Percentiles rank a stretch among this genome's conserved stretches.
Conservation (phyloP, 1,140 invertebrate species). For the Ruditapes philippinarum region DNA sequence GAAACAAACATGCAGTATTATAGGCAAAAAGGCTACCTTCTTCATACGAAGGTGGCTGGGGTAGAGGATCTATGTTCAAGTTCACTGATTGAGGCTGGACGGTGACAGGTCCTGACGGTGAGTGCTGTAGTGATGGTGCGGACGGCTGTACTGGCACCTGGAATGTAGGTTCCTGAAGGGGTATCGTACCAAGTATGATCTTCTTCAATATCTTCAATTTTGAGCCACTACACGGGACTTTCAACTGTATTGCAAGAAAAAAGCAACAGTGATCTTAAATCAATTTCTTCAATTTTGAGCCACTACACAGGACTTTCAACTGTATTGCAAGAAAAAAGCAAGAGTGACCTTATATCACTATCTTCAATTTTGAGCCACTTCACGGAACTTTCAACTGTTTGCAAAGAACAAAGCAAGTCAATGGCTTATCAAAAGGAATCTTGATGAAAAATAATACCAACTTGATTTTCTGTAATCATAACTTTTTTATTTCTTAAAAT, state of each 20-base stretch:
- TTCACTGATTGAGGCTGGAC: neutral
- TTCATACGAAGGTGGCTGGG: slow-evolving; percentile 65
- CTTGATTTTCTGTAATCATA: too few species aligned
- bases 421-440: too few species aligned
- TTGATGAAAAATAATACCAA: too few species aligned
- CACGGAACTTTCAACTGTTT: slow-evolving; percentile 65
- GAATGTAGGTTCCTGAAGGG: slow-evolving; percentile 26
- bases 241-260: slow-evolving; percentile 49
- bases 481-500: too few species aligned
- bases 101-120: neutral
- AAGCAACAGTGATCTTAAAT: too few species aligned
- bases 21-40: too few species aligned
- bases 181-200: slow-evolving; percentile 69
- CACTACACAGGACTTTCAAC: slow-evolving; percentile 59
- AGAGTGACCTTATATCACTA: slow-evolving; percentile 53
- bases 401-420: too few species aligned
- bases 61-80: neutral
- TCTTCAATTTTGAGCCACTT: slow-evolving; percentile 52
- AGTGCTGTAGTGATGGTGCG: neutral
- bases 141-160: neutral
- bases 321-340: slow-evolving; percentile 27
- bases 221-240: slow-evolving; percentile 51
- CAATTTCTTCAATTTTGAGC: slow-evolving; percentile 48
- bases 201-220: slow-evolving; percentile 45
- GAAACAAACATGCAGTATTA: too few species aligned